These are phyloP conservation scores for Eulacestoma nigropectus DNA, from an alignment of 2,113 vertebrate species.

Conservation along the genomic window DNA sequence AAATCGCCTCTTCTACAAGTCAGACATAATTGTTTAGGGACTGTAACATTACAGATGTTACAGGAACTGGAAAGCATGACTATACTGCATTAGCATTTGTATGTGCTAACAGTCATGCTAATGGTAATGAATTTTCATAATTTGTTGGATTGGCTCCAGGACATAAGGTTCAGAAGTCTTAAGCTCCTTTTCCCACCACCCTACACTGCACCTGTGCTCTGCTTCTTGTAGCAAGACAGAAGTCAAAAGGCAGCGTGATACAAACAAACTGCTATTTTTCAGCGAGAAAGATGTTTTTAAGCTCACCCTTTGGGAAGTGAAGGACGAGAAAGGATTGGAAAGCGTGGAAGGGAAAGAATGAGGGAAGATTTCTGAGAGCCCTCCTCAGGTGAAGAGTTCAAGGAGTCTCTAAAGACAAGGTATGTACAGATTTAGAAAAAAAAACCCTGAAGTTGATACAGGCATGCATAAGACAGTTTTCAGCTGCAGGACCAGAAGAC, in stretches of 20 bases:
- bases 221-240: neutral
- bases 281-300: conserved; percentile 41
- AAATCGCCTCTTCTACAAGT: neutral
- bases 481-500: neutral
- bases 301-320: conserved; percentile 90
- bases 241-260: neutral
- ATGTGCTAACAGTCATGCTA: neutral
- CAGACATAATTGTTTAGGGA: neutral
- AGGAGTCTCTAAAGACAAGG: conserved; percentile 81
- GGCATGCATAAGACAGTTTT: neutral
- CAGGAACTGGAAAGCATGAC: neutral
- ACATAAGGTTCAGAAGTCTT: neutral
- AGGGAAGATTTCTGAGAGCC: conserved; percentile 87
- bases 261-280: neutral
- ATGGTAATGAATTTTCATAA: neutral
- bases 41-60: neutral
- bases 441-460: neutral
- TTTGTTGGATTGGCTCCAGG: neutral
- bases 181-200: neutral
- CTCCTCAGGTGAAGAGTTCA: conserved; percentile 81
- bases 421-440: conserved; percentile 38
- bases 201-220: neutral
- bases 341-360: conserved; percentile 87
- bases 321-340: conserved; percentile 89
- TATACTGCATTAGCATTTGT: neutral